Evolutionary conservation across 2,797 vertebrate genomes (phyloP).

Genomic region (Phalloptychus januarius): DNA sequence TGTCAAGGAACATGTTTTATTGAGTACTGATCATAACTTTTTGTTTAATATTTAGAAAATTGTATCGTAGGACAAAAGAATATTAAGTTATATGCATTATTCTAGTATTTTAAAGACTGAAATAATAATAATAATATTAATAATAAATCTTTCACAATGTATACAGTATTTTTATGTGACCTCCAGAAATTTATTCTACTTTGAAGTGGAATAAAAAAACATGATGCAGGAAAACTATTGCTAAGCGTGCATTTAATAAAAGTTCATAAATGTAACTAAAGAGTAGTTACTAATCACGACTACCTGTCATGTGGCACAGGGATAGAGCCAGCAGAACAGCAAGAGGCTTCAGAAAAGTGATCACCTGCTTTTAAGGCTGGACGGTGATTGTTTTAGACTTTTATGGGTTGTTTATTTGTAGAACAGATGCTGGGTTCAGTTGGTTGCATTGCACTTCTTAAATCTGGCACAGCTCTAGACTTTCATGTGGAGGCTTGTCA

Average conservation of each 20-base stretch:
- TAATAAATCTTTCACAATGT: neutral
- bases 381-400: neutral
- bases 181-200: neutral
- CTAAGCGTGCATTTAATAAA: neutral
- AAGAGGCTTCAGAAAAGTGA: neutral
- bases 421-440: neutral
- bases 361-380: neutral
- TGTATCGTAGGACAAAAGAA: too few species aligned
- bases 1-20: neutral
- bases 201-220: neutral
- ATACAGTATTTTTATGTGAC: neutral
- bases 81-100: too few species aligned
- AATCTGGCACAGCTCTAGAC: neutral
- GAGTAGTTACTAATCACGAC: neutral
- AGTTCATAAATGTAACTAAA: neutral
- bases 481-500: neutral
- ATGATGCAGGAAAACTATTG: neutral
- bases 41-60: neutral
- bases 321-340: neutral
- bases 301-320: neutral
- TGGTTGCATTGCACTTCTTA: neutral
- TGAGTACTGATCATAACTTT: neutral
- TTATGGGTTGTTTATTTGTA: neutral
- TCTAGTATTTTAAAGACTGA: too few species aligned
- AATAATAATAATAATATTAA: neutral